Conservation (phyloP, 2,888 invertebrate species). For the Phrixothrix hirtus region DNA sequence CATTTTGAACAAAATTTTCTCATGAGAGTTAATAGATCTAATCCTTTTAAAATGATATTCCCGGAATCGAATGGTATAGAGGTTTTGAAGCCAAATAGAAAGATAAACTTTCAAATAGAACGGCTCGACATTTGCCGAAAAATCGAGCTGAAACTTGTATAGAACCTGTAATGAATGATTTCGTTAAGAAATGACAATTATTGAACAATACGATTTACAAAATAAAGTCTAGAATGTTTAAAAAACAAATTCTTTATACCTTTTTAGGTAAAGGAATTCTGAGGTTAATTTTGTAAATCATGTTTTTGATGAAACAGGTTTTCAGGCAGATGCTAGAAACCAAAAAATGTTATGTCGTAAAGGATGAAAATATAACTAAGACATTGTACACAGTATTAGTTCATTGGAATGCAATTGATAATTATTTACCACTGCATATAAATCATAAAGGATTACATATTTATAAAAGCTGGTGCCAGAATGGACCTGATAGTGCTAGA, state of each 20-base stretch:
- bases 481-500: slow-evolving; percentile 17
- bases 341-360: slow-evolving; percentile 2
- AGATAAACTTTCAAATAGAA: slow-evolving; percentile 12
- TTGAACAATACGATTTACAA: slow-evolving; percentile 10
- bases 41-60: slow-evolving; percentile 30
- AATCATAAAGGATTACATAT: slow-evolving; percentile 32
- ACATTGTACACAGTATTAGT: too few relatives aligned
- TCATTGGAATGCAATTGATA: slow-evolving; percentile 30
- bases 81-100: slow-evolving; percentile 27
- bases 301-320: slow-evolving; percentile 3
- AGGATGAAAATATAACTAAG: not conserved
- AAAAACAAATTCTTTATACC: too few relatives aligned
- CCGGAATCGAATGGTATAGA: slow-evolving; percentile 28
- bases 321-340: not conserved
- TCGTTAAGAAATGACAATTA: slow-evolving; percentile 17
- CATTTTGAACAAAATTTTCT: slow-evolving; percentile 23
- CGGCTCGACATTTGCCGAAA: slow-evolving; percentile 22
- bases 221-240: slow-evolving; percentile 5
- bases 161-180: slow-evolving; percentile 20
- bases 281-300: too few relatives aligned
- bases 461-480: slow-evolving; percentile 18
- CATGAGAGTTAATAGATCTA: slow-evolving; percentile 21
- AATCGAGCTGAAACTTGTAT: slow-evolving; percentile 22
- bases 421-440: slow-evolving; percentile 25
- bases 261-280: too few relatives aligned